A percentile compares a stretch with the other conserved stretches of the same genome.
Evolutionary conservation across 2,113 vertebrate species (phyloP).

Genomic region (Phalacrocorax carbo): DNA sequence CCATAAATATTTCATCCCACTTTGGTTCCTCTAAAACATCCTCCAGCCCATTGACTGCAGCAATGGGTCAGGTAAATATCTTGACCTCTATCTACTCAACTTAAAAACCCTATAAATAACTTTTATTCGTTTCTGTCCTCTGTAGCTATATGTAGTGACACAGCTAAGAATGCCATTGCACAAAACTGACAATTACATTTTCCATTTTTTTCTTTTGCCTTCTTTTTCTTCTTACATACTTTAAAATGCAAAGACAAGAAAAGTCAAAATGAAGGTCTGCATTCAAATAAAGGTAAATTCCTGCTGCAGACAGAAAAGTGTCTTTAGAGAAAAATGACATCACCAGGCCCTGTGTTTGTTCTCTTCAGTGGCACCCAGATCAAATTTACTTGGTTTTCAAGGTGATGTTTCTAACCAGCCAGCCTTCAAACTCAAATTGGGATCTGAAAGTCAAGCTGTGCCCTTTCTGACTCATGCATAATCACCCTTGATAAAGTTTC

Average conservation of each 20-base stretch:
- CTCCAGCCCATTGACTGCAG: background rate
- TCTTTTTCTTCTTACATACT: background rate
- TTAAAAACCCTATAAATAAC: slow-evolving; percentile 50
- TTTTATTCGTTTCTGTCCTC: slow-evolving; percentile 12
- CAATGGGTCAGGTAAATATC: slow-evolving; percentile 37
- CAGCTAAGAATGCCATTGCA: background rate
- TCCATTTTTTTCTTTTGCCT: background rate
- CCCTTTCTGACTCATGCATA: slow-evolving; percentile 55
- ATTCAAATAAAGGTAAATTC: background rate
- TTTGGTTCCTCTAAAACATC: slow-evolving; percentile 18
- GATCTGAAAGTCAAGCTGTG: slow-evolving; percentile 58
- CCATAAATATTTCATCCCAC: slow-evolving; percentile 14
- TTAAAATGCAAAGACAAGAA: background rate
- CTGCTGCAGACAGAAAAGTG: background rate
- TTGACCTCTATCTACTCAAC: slow-evolving; percentile 36
- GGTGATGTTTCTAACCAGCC: slow-evolving; percentile 42
- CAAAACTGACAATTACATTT: background rate
- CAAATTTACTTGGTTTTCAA: slow-evolving; percentile 57
- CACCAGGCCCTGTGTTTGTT: background rate
- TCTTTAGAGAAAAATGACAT: slow-evolving; percentile 17
- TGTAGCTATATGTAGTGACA: background rate
- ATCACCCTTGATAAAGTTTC: slow-evolving; percentile 46
- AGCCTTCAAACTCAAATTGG: slow-evolving; percentile 31
- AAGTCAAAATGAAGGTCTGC: slow-evolving; percentile 1
- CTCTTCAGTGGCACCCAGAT: slow-evolving; percentile 24